Conservation (phyloP, 2,113 vertebrate genomes). For the Bufo bufo region DNA sequence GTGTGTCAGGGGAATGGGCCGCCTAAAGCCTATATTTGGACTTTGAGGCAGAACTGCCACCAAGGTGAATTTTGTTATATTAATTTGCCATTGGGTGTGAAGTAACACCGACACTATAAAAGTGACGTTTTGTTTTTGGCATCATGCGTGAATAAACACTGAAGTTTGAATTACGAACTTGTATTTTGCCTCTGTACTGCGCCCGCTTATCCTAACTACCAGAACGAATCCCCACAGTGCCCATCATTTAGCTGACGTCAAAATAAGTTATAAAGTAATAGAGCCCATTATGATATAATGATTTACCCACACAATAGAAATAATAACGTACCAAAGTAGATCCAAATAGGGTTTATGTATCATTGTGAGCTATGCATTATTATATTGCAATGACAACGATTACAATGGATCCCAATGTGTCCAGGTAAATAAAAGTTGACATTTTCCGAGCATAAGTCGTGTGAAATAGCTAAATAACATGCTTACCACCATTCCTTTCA, state of each 20-base stretch:
- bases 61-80: no score
- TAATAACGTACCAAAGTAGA: not conserved
- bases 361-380: not conserved
- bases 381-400: not conserved
- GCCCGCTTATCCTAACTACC: no score
- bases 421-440: constrained; percentile 25
- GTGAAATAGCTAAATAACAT: constrained; percentile 16
- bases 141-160: no score
- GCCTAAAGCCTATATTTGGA: no score
- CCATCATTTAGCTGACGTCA: not conserved
- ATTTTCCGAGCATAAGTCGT: not conserved
- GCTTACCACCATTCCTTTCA: not conserved
- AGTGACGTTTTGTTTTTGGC: no score
- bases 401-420: not conserved
- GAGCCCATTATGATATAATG: not conserved
- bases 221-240: no score
- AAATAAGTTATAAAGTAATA: not conserved
- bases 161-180: no score
- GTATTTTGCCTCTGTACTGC: no score
- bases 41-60: no score
- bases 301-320: not conserved
- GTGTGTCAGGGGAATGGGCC: no score
- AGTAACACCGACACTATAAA: no score
- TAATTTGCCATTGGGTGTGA: no score
- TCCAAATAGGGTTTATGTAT: constrained; percentile 1